Conservation (phyloP, 2,113 vertebrate genomes). For the Todiramphus chloris region DNA sequence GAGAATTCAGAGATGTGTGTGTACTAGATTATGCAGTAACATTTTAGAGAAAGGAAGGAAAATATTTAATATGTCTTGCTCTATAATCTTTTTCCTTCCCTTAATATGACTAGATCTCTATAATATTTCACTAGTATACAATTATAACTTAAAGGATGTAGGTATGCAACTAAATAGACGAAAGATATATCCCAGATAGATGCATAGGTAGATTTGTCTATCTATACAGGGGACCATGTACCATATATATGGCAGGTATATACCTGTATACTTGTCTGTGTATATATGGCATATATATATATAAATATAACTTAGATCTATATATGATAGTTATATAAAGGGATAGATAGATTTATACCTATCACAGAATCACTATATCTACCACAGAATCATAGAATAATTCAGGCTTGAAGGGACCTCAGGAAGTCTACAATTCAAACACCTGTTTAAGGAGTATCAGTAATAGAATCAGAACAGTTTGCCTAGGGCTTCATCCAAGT, state of each 20-base stretch:
- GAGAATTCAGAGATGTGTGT: neutral
- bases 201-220: neutral
- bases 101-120: neutral
- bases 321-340: neutral
- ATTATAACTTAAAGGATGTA: neutral
- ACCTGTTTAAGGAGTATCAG: neutral
- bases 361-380: neutral
- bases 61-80: neutral
- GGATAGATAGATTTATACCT: neutral
- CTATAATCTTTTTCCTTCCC: neutral
- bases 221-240: neutral
- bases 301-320: neutral
- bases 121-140: neutral
- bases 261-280: neutral
- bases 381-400: neutral
- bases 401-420: neutral
- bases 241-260: neutral
- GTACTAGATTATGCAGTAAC: neutral
- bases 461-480: neutral
- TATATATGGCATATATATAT: neutral
- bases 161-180: neutral
- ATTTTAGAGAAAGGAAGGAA: neutral
- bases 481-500: neutral
- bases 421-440: neutral
- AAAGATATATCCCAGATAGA: neutral